Percentiles rank a stretch among this genome's conserved stretches.
phyloP scores from a whole-genome alignment of 2,797 vertebrate species.

The Onychomys leucogaster region DNA sequence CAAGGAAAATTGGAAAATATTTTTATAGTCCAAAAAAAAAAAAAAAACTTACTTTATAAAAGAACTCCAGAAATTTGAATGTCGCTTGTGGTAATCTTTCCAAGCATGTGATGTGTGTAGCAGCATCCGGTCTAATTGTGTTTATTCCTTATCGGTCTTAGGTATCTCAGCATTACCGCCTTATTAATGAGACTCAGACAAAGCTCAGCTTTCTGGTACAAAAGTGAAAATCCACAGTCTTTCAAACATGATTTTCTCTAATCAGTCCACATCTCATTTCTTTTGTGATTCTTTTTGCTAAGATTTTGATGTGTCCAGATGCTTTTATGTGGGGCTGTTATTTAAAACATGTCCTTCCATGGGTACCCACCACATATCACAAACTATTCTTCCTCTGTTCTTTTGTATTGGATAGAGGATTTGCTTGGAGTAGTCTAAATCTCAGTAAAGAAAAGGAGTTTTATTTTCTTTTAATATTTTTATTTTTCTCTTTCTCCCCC shows the following conservation, averaged over 20 bases:
- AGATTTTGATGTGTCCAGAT: conserved; percentile 51
- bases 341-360: conserved; percentile 69
- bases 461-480: neutral
- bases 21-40: conserved; percentile 70
- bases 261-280: conserved; percentile 78
- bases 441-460: neutral
- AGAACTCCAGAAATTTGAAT: conserved; percentile 55
- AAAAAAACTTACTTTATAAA: conserved; percentile 56
- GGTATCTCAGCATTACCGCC: conserved; percentile 72
- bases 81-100: conserved; percentile 72
- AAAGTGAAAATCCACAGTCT: conserved; percentile 50
- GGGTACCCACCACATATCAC: conserved; percentile 25
- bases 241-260: conserved; percentile 81
- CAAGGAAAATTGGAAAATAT: conserved; percentile 81
- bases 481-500: neutral
- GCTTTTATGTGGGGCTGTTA: conserved; percentile 34
- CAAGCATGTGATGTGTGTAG: conserved; percentile 81
- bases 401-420: conserved; percentile 68
- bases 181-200: conserved; percentile 84
- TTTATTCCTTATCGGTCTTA: conserved; percentile 67
- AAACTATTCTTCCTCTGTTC: neutral
- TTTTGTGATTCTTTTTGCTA: conserved; percentile 1
- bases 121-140: conserved; percentile 72
- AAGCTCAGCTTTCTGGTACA: conserved; percentile 60
- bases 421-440: neutral